phyloP scores from a whole-genome alignment of 2,797 vertebrate species.

The Philypnodon macrostomus region DNA sequence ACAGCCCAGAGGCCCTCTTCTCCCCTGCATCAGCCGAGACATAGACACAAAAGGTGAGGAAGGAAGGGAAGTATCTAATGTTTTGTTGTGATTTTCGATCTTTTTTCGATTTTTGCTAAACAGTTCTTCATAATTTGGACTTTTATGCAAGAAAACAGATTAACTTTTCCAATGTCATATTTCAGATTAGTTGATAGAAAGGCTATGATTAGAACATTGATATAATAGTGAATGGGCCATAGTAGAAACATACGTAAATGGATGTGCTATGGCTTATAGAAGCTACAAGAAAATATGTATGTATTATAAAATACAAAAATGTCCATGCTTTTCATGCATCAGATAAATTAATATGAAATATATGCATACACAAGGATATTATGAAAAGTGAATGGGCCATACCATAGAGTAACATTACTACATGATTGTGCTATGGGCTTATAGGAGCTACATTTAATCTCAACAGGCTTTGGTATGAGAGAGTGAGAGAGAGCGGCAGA shows the following conservation, averaged over 20 bases:
- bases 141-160: conserved; percentile 39
- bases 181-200: background rate
- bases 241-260: conserved; percentile 87
- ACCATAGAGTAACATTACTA: too few species aligned
- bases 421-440: conserved; percentile 91
- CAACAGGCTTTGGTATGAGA: conserved; percentile 85
- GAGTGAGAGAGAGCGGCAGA: conserved; percentile 71
- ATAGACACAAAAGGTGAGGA: conserved; percentile 30
- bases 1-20: conserved; percentile 74
- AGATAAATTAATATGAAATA: too few species aligned
- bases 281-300: too few species aligned
- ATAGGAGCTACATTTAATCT: conserved; percentile 96
- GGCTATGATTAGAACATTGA: conserved; percentile 8
- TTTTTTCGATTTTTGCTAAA: conserved; percentile 54
- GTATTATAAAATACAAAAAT: too few species aligned
- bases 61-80: conserved; percentile 48
- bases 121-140: too few species aligned
- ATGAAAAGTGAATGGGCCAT: conserved; percentile 60
- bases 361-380: too few species aligned
- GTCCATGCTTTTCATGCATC: too few species aligned
- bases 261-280: conserved; percentile 91
- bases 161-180: conserved; percentile 20
- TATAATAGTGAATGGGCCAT: conserved; percentile 57
- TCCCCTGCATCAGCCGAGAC: conserved; percentile 59
- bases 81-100: conserved; percentile 52